A percentile compares a stretch with the other conserved stretches of the same genome.
phyloP scores from a whole-genome alignment of 2,113 vertebrate genomes.

The Polyodon spathula region DNA sequence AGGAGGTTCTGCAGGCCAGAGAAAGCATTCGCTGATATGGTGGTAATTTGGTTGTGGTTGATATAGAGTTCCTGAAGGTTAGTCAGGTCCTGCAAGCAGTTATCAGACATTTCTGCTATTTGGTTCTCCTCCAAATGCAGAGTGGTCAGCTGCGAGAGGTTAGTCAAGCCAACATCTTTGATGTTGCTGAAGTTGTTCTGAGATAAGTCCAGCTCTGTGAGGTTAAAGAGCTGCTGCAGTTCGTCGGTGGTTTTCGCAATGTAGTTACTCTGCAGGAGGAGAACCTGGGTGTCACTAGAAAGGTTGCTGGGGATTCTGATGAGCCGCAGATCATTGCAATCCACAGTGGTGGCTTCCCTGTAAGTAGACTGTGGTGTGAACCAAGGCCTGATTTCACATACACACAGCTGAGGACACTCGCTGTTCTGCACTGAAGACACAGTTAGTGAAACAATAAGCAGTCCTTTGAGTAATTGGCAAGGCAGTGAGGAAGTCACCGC shows the following conservation, averaged over 20 bases:
- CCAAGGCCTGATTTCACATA: conserved; percentile 93
- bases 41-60: conserved; percentile 93
- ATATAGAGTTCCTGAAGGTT: conserved; percentile 95
- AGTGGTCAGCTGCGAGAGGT: conserved; percentile 88
- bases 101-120: conserved; percentile 84
- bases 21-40: conserved; percentile 84
- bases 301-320: conserved; percentile 89
- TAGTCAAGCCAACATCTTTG: conserved; percentile 79
- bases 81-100: conserved; percentile 81
- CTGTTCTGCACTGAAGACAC: conserved; percentile 60
- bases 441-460: conserved; percentile 53
- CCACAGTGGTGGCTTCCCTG: conserved; percentile 90
- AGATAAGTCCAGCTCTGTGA: conserved; percentile 91
- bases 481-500: conserved; percentile 36
- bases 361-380: conserved; percentile 97
- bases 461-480: conserved; percentile 55
- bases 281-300: conserved; percentile 91
- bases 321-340: conserved; percentile 92
- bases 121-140: conserved; percentile 95
- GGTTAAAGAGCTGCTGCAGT: conserved; percentile 85
- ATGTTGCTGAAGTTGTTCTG: conserved; percentile 94
- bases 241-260: conserved; percentile 82
- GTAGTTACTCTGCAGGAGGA: conserved; percentile 93
- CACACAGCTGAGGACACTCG: conserved; percentile 91
- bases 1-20: conserved; percentile 79